Conservation (phyloP, 2,113 vertebrate genomes). For the Hyperoodon ampullatus region DNA sequence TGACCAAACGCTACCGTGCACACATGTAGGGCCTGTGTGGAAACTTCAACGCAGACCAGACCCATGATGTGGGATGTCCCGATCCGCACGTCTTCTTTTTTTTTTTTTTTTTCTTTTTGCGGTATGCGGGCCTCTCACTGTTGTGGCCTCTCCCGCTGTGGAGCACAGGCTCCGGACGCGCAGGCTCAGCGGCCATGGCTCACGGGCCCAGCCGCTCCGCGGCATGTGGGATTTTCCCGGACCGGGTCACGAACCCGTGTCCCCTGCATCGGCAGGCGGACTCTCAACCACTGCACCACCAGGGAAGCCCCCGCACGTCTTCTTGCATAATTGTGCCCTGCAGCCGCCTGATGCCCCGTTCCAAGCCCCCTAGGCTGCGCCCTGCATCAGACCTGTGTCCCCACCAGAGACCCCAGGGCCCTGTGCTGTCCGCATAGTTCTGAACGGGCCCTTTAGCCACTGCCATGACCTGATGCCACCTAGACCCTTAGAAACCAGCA, state of each 20-base stretch:
- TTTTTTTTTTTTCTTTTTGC: too few species aligned
- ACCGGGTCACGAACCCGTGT: too few species aligned
- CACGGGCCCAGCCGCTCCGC: too few species aligned
- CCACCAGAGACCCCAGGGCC: rapidly evolving
- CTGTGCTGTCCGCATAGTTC: slow-evolving; percentile 45
- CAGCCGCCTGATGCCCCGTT: background rate
- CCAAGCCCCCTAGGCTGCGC: background rate
- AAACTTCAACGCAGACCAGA: slow-evolving; percentile 72
- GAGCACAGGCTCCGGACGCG: too few species aligned
- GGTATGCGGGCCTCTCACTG: too few species aligned
- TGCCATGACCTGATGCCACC: slow-evolving; percentile 69
- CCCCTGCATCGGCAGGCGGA: too few species aligned
- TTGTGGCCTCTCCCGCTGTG: too few species aligned
- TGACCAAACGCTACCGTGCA: slow-evolving; percentile 46
- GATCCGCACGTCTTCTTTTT: background rate
- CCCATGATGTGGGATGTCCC: slow-evolving; percentile 49
- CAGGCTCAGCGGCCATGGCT: too few species aligned
- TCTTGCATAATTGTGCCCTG: background rate
- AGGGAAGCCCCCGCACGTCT: background rate
- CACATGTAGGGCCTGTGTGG: slow-evolving; percentile 77
- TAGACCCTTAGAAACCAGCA: slow-evolving; percentile 64
- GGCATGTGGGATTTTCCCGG: too few species aligned
- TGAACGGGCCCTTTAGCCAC: slow-evolving; percentile 55
- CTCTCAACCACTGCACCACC: too few species aligned
- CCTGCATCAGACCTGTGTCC: background rate